Base-by-base conservation (phyloP, 1,140 invertebrate species). In the Pseudoatta argentina region DNA sequence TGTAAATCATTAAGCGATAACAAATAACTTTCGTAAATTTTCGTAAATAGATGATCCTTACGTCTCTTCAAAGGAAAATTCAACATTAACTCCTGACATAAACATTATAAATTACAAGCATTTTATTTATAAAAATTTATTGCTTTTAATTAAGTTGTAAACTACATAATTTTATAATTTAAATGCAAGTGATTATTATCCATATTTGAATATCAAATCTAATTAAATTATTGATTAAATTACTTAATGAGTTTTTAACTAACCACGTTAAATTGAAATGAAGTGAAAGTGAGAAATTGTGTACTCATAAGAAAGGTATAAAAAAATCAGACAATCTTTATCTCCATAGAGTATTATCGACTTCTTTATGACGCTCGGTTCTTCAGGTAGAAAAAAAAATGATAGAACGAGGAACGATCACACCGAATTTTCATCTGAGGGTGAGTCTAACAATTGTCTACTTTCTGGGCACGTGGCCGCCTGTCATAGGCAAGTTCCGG, bases 381-480 rank as follows among this genome's bases (percentile, higher is more conserved):
- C 3, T 73, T 1, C 67, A 48, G 44, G 18, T 4, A 7, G 21
- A 10, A 34, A 34, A 34, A 34, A 55, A 63, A 75, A 61, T 73
- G 24, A 72, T 34, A 6, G n/a, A 69, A 67, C 51, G 5, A 82
- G 21, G 44, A 64, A 81, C 16, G 6, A 81, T 92, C 0, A 63
- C 39, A 27, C 86, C 92, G 1, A 91, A 94, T 85, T 87, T 91
- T 67, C 91, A 93, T 24, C 67, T 94, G 0, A 69, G 75, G 57
- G 61, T 91, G 39, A 89, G 89, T 48, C 30, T 93, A 1, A 73
- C 57, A 14, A 85, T 94, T n/a, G 78, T 92, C 30, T 86, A 88
- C 57, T 93, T 88, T 24, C 69, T 93, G 39, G 93, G 93, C 12
- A 92, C 90, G 1, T 94, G 93, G 93, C 81, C 92, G 0, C 87